Conservation (phyloP, 2,113 vertebrate genomes). For the Bungarus multicinctus region DNA sequence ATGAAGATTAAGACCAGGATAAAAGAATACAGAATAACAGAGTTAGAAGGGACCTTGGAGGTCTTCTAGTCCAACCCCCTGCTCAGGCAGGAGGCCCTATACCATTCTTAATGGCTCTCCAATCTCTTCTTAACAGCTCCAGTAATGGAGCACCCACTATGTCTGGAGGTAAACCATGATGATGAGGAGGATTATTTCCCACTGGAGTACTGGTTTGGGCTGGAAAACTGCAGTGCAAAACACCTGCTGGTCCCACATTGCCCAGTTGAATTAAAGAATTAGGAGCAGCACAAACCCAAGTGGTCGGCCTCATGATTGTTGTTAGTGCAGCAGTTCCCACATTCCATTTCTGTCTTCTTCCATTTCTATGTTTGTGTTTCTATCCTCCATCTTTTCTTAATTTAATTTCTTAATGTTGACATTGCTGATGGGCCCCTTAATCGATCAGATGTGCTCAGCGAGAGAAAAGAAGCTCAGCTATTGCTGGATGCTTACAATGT, state of each 20-base stretch:
- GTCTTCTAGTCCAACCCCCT: too few relatives aligned
- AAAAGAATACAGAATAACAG: neutral
- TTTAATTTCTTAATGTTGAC: conserved; percentile 18
- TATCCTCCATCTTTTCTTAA: neutral
- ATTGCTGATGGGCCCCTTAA: conserved; percentile 17
- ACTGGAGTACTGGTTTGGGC: neutral
- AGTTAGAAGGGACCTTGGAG: too few relatives aligned
- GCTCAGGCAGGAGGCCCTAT: too few relatives aligned
- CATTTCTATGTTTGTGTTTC: neutral
- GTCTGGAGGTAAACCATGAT: too few relatives aligned
- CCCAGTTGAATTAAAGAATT: neutral
- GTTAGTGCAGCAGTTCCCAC: neutral
- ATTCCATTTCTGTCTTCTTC: neutral
- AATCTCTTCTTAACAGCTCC: too few relatives aligned
- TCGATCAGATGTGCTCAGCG: conserved; percentile 13
- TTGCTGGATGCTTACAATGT: neutral
- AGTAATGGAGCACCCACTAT: too few relatives aligned
- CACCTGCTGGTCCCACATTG: neutral
- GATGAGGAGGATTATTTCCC: neutral
- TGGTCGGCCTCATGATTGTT: neutral
- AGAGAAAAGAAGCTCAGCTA: conserved; percentile 28
- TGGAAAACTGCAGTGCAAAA: neutral
- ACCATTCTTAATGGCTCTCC: too few relatives aligned
- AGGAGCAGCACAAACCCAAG: neutral
- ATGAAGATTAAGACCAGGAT: neutral